These are phyloP conservation scores for Psittacara wagleri DNA, from an alignment of 2,113 vertebrate genomes.

Conservation along the genomic window DNA sequence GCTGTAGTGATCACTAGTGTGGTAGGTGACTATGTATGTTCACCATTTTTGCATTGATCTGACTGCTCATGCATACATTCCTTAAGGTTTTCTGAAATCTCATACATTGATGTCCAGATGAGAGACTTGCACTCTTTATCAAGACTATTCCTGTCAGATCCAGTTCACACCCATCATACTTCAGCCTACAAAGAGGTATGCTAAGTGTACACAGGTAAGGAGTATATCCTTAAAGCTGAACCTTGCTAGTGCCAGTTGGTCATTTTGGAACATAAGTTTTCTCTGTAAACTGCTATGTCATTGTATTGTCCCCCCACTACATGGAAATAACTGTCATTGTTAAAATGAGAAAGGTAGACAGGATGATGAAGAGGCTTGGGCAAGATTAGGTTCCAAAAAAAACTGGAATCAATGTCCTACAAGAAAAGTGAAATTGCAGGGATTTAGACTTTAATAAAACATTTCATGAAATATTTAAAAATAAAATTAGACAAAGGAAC, in stretches of 20 bases:
- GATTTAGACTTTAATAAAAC: background rate
- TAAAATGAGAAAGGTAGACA: background rate
- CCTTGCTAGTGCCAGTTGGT: background rate
- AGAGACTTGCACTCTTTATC: background rate
- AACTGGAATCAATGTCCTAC: accelerated
- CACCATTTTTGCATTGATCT: background rate
- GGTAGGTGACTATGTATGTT: accelerated
- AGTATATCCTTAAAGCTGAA: background rate
- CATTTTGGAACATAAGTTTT: background rate
- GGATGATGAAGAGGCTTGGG: background rate
- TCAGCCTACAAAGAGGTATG: background rate
- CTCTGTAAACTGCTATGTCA: background rate
- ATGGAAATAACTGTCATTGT: background rate
- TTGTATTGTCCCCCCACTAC: accelerated
- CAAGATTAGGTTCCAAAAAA: background rate
- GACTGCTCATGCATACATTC: background rate
- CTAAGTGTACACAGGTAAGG: background rate
- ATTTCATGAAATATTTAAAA: background rate
- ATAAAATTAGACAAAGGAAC: background rate
- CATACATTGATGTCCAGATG: background rate
- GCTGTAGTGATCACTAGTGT: accelerated
- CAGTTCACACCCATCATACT: background rate
- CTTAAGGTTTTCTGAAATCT: background rate
- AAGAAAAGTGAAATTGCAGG: background rate
- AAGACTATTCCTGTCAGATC: background rate